phyloP scores from a whole-genome alignment of 2,888 invertebrate species.

The Ctenicera cuprea region DNA sequence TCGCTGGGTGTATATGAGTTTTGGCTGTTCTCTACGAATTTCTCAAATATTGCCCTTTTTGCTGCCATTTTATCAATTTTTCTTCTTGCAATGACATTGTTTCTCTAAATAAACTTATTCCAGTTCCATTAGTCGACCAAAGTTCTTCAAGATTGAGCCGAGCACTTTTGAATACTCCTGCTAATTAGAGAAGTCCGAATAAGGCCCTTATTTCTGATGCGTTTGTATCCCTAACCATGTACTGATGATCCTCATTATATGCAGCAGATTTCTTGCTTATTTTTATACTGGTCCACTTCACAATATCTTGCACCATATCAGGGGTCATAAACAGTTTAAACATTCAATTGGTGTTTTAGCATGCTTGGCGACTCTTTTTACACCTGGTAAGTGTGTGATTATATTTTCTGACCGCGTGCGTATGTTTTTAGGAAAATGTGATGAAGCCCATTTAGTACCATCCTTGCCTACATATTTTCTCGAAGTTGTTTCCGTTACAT shows the following conservation, averaged over 20 bases:
- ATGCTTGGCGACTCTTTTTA: too few relatives aligned
- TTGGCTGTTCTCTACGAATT: slow-evolving; percentile 1
- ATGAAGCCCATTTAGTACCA: too few relatives aligned
- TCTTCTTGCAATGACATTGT: slow-evolving; percentile 1
- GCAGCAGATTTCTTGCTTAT: too few relatives aligned
- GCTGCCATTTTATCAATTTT: slow-evolving; percentile 7
- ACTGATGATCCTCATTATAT: slow-evolving; percentile 1
- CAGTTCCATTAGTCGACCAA: neutral
- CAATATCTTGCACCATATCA: too few relatives aligned
- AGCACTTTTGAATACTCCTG: neutral
- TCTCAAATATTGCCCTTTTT: neutral
- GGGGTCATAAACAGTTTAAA: too few relatives aligned
- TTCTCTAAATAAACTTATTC: neutral
- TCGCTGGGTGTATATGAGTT: neutral
- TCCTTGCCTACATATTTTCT: too few relatives aligned
- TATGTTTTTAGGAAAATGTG: too few relatives aligned
- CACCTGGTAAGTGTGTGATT: too few relatives aligned
- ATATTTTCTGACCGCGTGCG: too few relatives aligned
- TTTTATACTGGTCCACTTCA: too few relatives aligned
- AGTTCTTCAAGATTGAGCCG: slow-evolving; percentile 7
- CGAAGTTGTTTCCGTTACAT: too few relatives aligned
- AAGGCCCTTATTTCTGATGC: slow-evolving; percentile 6
- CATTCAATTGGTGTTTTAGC: too few relatives aligned
- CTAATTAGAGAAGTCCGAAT: slow-evolving; percentile 5
- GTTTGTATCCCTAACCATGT: neutral